Evolutionary conservation across 2,888 invertebrate genomes (phyloP).

Genomic region (Dicycla oo): DNA sequence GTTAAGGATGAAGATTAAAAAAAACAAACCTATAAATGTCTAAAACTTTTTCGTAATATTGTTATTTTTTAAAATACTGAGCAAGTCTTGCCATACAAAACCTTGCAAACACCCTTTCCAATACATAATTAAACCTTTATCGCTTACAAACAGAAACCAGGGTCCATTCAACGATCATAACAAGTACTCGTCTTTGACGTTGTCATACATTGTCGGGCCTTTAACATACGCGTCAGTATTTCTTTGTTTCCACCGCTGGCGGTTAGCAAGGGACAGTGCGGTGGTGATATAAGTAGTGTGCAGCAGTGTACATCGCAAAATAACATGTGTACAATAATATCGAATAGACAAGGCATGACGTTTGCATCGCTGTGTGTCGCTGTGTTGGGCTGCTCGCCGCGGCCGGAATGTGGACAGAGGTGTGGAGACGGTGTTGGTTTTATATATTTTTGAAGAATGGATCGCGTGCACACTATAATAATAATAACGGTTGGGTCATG

Average conservation of each 20-base stretch:
- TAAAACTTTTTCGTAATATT: background rate
- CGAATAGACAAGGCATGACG: constrained; percentile 72
- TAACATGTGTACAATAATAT: constrained; percentile 70
- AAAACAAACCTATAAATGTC: background rate
- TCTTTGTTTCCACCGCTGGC: constrained; percentile 58
- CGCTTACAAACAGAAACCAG: constrained; percentile 27
- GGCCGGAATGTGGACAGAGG: constrained; percentile 58
- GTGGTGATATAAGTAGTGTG: constrained; percentile 29
- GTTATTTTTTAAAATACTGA: background rate
- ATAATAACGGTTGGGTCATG: too few species aligned
- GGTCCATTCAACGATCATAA: constrained; percentile 55
- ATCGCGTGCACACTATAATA: too few species aligned
- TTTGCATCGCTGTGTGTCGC: constrained; percentile 67
- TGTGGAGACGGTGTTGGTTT: constrained; percentile 38
- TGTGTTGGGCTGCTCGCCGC: constrained; percentile 60
- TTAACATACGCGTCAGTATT: constrained; percentile 61
- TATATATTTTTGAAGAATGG: background rate
- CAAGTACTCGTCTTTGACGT: constrained; percentile 41
- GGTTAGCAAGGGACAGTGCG: constrained; percentile 44
- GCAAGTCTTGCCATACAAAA: background rate
- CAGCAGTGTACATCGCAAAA: constrained; percentile 57
- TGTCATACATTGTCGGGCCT: constrained; percentile 56
- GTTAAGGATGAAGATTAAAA: background rate
- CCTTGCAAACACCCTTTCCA: constrained; percentile 14
- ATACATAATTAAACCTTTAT: constrained; percentile 27